Percentiles rank a stretch among this genome's conserved stretches.
phyloP scores from a whole-genome alignment of 2,113 vertebrate species.

The Pseudorasbora parva region DNA sequence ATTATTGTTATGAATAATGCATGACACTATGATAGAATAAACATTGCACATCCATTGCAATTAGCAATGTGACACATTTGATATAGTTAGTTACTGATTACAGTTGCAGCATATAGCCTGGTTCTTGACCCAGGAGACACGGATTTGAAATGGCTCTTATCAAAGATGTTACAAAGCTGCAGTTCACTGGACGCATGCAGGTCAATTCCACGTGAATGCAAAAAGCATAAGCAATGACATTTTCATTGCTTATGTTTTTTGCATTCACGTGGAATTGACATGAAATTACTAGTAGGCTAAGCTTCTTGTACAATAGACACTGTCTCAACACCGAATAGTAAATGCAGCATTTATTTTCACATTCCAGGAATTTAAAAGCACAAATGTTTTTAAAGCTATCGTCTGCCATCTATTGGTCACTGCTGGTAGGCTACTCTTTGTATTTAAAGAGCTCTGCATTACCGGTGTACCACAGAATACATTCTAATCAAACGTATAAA shows the following conservation, averaged over 20 bases:
- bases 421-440: background rate
- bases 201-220: background rate
- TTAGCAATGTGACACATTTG: background rate
- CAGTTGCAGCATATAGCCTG: background rate
- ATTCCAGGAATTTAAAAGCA: background rate
- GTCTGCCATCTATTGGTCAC: slow-evolving; percentile 44
- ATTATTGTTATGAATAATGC: background rate
- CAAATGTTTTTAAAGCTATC: background rate
- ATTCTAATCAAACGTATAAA: background rate
- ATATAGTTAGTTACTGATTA: background rate
- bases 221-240: background rate
- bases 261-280: no score
- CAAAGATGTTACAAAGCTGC: background rate
- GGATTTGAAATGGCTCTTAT: background rate
- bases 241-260: no score
- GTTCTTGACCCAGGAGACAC: background rate
- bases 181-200: background rate
- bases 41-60: background rate
- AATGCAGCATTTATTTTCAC: background rate
- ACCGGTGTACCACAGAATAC: background rate
- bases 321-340: background rate
- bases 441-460: background rate
- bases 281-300: no score
- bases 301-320: background rate
- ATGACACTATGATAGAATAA: background rate